These are phyloP conservation scores for Alectura lathami DNA, from an alignment of 2,113 vertebrate species.

Conservation along the genomic window DNA sequence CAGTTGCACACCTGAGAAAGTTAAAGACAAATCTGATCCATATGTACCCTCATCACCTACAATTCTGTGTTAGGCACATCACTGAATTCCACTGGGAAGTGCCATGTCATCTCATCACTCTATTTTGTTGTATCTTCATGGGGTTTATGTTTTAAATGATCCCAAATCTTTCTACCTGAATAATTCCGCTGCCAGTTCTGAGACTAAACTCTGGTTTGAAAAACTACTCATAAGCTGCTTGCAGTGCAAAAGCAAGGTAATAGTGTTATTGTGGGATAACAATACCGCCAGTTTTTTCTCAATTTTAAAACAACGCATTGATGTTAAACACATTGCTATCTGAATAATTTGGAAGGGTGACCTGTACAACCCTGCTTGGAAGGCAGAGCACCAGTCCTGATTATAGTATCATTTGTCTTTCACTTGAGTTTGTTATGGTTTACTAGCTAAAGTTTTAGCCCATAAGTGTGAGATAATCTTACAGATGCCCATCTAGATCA, in stretches of 20 bases:
- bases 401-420: neutral
- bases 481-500: neutral
- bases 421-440: neutral
- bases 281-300: neutral
- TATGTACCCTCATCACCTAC: neutral
- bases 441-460: neutral
- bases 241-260: neutral
- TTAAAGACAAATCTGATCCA: neutral
- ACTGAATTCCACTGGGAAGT: neutral
- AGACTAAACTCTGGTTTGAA: neutral
- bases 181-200: neutral
- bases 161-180: neutral
- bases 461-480: neutral
- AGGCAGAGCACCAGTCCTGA: neutral
- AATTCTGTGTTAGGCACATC: neutral
- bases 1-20: neutral
- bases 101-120: neutral
- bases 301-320: fast-evolving
- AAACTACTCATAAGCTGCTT: neutral
- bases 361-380: neutral
- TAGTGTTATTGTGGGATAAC: neutral
- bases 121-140: neutral
- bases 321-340: neutral
- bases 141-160: neutral
- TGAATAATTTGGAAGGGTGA: neutral